Percentiles rank a stretch among this genome's conserved stretches.
Evolutionary conservation across 1,140 invertebrate species (phyloP).

Genomic region (Chironomus striatipennis): DNA sequence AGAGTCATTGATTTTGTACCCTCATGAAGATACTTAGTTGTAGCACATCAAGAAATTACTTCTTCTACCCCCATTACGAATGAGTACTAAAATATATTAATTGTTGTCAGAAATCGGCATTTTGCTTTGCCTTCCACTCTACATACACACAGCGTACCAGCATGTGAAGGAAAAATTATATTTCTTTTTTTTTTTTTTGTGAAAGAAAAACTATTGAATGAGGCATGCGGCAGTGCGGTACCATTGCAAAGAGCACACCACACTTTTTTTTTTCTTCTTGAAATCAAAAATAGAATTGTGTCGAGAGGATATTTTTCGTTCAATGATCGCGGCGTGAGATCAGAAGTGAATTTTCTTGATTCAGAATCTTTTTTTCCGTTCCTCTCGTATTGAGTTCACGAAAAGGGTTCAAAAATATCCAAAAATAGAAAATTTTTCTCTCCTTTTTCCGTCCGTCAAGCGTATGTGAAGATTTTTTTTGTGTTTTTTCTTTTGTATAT

Average conservation of each 20-base stretch:
- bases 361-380: neutral
- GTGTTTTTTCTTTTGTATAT: neutral
- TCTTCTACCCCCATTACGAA: neutral
- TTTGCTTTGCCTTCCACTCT: too few species aligned
- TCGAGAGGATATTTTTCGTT: constrained; percentile 3
- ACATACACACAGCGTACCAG: neutral
- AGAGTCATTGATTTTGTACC: constrained; percentile 12
- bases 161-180: neutral
- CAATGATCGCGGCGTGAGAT: constrained; percentile 16
- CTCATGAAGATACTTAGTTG: neutral
- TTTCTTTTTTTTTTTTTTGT: too few species aligned
- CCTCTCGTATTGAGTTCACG: neutral
- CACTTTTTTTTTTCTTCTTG: neutral
- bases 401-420: neutral
- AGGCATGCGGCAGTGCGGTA: constrained; percentile 4
- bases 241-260: neutral
- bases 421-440: too few species aligned
- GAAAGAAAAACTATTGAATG: too few species aligned
- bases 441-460: too few species aligned
- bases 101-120: neutral
- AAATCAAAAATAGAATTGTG: neutral
- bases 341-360: neutral
- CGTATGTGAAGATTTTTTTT: neutral
- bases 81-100: neutral
- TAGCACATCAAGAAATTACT: too few species aligned